Base-by-base conservation (phyloP, 2,797 vertebrate species). In the Esox masquinongy region DNA sequence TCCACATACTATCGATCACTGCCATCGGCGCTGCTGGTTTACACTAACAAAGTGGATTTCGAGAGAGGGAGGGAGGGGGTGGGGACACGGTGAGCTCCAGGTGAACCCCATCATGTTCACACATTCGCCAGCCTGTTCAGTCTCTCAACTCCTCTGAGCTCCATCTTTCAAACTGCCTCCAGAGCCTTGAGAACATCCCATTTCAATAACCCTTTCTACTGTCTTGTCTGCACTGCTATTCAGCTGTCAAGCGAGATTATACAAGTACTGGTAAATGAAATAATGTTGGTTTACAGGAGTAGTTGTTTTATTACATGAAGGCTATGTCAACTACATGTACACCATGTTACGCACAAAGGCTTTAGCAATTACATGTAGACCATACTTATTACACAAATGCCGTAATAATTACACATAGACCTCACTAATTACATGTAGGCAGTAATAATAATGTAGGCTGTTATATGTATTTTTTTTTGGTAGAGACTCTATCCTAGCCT, bases 81-180 rank as follows among this genome's bases (percentile, higher is more conserved):
- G 8, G 17, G 1, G 5, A 31, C 26, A 39, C 2, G 12, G 9
- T 34, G 50, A 22, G 1, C 5, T 43, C 39, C 39, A 43, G 5
- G 53, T 11, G 53, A 53, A n/a, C n/a, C 53, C n/a, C n/a, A n/a
- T 19, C 19, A 56, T 19, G 19, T 56, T 56, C 3, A 26, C 15
- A 61, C 7, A 47, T 56, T 59, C 39, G 5, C 24, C 70, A 61
- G 56, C 53, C 22, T 22, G 24, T 70, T 39, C 0, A 39, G 50
- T 74, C 77, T 72, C 78, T 76, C 77, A 82, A 70, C 71, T 74
- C 73, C 50, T 64, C 50, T 53, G 43, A 9, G 39, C 68, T 22
- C 7, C 68, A 26, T 14, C 43, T 17, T 34, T 29, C 63, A 66
- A 66, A 34, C 29, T 34, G 63, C 31, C 31, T 17, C 16, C 2